These are phyloP conservation scores for Ophioninae sp. DNA, from an alignment of 2,888 invertebrate genomes.

Conservation along the genomic window DNA sequence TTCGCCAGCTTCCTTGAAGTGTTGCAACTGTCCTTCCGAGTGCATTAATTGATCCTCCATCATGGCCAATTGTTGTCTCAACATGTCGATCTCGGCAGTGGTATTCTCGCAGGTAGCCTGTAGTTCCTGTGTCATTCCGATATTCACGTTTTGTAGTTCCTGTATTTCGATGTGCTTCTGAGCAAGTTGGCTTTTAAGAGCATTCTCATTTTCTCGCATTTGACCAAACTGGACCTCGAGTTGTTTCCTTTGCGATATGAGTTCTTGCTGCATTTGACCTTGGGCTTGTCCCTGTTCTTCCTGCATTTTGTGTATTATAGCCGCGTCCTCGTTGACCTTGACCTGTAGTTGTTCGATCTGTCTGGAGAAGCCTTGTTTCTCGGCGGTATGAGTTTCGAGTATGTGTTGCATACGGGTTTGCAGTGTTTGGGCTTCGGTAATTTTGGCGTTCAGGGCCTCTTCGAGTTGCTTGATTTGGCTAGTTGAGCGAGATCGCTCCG, in stretches of 20 bases:
- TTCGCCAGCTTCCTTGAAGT: conserved; percentile 82
- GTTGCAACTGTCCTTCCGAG: conserved; percentile 75
- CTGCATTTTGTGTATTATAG: conserved; percentile 82
- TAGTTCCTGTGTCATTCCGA: conserved; percentile 74
- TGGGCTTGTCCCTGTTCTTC: conserved; percentile 83
- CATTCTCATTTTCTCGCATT: conserved; percentile 82
- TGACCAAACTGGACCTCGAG: conserved; percentile 86
- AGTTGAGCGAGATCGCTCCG: conserved; percentile 85
- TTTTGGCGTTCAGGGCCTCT: conserved; percentile 82
- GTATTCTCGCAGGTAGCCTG: conserved; percentile 77
- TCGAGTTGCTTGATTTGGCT: conserved; percentile 83
- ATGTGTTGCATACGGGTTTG: conserved; percentile 85
- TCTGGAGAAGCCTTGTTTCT: conserved; percentile 84
- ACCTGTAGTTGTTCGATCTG: conserved; percentile 85
- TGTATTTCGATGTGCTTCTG: conserved; percentile 82
- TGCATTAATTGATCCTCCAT: conserved; percentile 77
- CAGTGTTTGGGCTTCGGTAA: conserved; percentile 85
- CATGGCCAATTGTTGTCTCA: conserved; percentile 74
- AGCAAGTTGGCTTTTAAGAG: conserved; percentile 76
- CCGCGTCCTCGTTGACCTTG: conserved; percentile 83
- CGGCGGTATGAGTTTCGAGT: conserved; percentile 82
- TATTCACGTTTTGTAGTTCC: conserved; percentile 77
- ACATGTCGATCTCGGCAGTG: conserved; percentile 75
- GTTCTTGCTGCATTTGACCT: conserved; percentile 81
- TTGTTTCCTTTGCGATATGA: conserved; percentile 85